phyloP scores from a whole-genome alignment of 2,888 invertebrate genomes.

The Heliconius charithonia region DNA sequence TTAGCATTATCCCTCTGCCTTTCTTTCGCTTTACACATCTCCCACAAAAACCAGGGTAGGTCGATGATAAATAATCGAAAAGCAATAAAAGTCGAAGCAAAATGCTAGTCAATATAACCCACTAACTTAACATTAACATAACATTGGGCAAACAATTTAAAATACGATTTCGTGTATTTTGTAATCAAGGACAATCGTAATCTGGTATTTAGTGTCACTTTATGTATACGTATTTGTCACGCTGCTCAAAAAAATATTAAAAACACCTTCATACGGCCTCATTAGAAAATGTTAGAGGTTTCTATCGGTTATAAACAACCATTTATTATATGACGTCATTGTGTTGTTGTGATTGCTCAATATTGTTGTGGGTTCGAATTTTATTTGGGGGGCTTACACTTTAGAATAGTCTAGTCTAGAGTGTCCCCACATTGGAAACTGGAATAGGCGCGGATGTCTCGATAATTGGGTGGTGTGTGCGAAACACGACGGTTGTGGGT shows the following conservation, averaged over 20 bases:
- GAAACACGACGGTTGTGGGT: no score
- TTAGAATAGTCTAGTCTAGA: no score
- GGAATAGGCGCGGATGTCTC: background rate
- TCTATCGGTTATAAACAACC: background rate
- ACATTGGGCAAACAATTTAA: background rate
- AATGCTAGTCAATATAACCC: no score
- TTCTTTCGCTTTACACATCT: no score
- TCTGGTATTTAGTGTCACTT: slow-evolving; percentile 22
- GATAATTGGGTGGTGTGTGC: no score
- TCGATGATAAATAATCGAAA: no score
- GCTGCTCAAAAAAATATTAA: slow-evolving; percentile 16
- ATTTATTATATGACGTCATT: background rate
- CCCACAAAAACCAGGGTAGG: no score
- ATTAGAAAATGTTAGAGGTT: background rate
- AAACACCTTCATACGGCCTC: background rate
- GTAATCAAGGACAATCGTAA: slow-evolving; percentile 7
- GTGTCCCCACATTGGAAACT: no score
- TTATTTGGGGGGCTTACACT: background rate
- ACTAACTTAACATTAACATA: background rate
- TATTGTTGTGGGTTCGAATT: background rate
- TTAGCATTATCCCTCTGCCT: no score
- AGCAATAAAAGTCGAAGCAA: no score
- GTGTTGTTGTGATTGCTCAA: background rate
- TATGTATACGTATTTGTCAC: slow-evolving; percentile 20
- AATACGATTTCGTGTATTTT: background rate